Evolutionary conservation across 2,797 vertebrate species (phyloP).

Genomic region (Mionectes olivaceus): DNA sequence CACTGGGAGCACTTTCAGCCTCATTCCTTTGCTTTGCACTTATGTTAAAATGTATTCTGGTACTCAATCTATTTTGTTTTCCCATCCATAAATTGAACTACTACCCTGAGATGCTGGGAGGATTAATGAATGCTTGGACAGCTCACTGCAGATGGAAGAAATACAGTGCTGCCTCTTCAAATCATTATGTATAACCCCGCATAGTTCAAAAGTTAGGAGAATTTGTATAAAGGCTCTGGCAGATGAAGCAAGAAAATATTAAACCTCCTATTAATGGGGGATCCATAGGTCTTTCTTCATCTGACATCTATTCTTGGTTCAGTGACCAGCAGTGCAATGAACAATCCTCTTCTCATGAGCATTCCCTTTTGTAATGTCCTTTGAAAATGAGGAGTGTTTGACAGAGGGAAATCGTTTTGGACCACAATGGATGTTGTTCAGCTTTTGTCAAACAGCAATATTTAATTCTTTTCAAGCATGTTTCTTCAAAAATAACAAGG

Average conservation of each 20-base stretch:
- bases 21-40: neutral
- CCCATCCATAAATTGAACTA: conserved; percentile 48
- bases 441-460: neutral
- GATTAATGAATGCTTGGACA: conserved; percentile 53
- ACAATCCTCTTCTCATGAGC: neutral
- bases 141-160: conserved; percentile 42
- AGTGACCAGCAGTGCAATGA: neutral
- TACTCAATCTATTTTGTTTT: conserved; percentile 55
- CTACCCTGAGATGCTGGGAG: conserved; percentile 39
- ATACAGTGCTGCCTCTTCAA: conserved; percentile 22
- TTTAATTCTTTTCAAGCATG: neutral
- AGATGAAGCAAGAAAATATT: conserved; percentile 18
- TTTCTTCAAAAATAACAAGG: neutral
- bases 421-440: neutral
- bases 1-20: neutral
- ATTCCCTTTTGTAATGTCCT: neutral
- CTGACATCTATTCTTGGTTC: neutral
- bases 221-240: neutral
- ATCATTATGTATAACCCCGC: conserved; percentile 2
- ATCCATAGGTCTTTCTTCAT: neutral
- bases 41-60: neutral
- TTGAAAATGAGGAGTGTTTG: neutral
- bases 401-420: neutral
- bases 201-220: conserved; percentile 18
- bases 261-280: neutral